Evolutionary conservation across 2,113 vertebrate species (phyloP), one percentile per base, ranked within the genome.

Genomic region (Columba livia): DNA sequence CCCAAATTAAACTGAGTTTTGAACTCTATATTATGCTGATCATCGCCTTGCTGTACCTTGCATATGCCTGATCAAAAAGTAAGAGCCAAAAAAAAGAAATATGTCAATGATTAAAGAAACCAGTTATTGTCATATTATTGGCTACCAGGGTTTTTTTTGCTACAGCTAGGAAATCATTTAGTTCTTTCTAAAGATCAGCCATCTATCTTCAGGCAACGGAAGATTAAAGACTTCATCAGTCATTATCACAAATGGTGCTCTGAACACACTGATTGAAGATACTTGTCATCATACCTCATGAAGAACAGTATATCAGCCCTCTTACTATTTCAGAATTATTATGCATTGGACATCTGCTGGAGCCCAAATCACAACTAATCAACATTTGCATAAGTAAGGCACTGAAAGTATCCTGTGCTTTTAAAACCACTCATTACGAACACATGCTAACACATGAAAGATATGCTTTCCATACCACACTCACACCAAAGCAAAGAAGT

Each of bases 201-300:
- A 65, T 91, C 83, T 91, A 57, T 94, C 90, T 90, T 95, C 57
- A 88, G 77, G 79, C 57, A 67, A 72, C 11, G 9, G 32, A 71
- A 64, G 83, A 88, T 75, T 70, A 90, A 95, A 86, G 79, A 67
- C 24, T 95, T 78, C 61, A 84, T 78, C 72, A 61, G 65, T 85
- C 86, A 92, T 93, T 90, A 93, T 92, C 90, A 90, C 48, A 92
- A 96, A 93, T 64, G 14, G 25, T 84, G 65, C 53, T 88, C 47
- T 71, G n/a, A 78, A 93, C 65, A 56, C 65, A 61, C n/a, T 94
- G 73, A 94, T 94, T 95, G 90, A 93, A 95, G 50, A 62, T 36
- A 78, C 65, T 79, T 92, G 83, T 78, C 79, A 75, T 50, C 94
- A 62, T 21, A 94, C 42, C 79, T 90, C 67, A 64, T 64, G 64